Base-by-base conservation (phyloP, 2,113 vertebrate genomes). In the Phaethon lepturus region DNA sequence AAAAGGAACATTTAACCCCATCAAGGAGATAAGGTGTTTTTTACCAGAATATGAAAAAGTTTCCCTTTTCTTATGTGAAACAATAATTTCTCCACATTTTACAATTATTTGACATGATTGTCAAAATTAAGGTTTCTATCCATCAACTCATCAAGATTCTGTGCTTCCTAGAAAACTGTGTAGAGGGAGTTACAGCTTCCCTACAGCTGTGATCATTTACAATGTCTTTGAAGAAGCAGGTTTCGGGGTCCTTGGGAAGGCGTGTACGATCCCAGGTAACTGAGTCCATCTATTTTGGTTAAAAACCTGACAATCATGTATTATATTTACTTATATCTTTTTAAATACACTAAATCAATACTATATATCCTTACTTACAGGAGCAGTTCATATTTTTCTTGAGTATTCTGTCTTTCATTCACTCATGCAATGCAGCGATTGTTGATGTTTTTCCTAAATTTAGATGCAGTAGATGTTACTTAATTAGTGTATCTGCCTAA, bases 391-490 rank as follows among this genome's bases (percentile, higher is more conserved):
- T 73, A 11, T 66, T 93, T 88, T 84, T 33, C 80, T n/a, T 29
- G 44, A 75, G 6, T 33, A 13, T 35, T 88, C 66, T 55, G 16
- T 42, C 80, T 87, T 91, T 78, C 90, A 82, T 75, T 82, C 71
- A 64, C 24, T 44, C 73, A 63, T 42, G 71, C 40, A 76, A 53
- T 22, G 40, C 81, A 91, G 60, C 38, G 50, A 52, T 75, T 92
- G 68, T 62, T 84, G 80, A 62, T 66, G 76, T 63, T n/a, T 24
- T 25, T 45, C 40, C 16, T 52, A 85, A 84, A 85, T 95, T 78
- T 75, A 93, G 52, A 10, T 63, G 45, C 42, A 90, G 69, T 31
- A 92, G 89, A 91, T 11, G 31, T 90, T 87, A 45, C 38, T 77
- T 93, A 77, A 67, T 90, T 93, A 60, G 5, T 15, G 12, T 6